Conservation (phyloP, 2,113 vertebrate species). For the Cromileptes altivelis region DNA sequence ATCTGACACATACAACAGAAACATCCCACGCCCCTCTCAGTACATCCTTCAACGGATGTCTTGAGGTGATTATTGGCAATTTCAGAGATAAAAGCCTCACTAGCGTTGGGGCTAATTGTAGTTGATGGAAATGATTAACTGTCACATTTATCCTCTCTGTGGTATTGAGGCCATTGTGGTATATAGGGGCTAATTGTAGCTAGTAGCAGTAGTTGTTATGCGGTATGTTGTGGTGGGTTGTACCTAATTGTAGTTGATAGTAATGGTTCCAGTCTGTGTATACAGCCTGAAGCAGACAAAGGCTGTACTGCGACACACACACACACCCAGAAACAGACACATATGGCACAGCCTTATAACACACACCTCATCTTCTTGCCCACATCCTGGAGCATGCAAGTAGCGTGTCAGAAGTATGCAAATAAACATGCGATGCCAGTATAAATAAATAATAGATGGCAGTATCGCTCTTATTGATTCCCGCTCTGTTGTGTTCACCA, state of each 20-base stretch:
- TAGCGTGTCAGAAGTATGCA: conserved; percentile 2
- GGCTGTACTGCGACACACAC: conserved; percentile 44
- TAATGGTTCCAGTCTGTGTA: conserved; percentile 83
- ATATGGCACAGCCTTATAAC: conserved; percentile 1
- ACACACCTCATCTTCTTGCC: conserved; percentile 25
- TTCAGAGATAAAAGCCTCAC: conserved; percentile 64
- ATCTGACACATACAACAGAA: not conserved
- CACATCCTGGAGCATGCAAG: conserved; percentile 14
- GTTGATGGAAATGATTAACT: conserved; percentile 78
- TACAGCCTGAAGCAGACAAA: conserved; percentile 75
- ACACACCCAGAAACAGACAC: not conserved
- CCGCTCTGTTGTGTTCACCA: conserved; percentile 7
- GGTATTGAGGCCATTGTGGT: conserved; percentile 68
- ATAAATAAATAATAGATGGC: not conserved
- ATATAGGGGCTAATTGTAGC: conserved; percentile 77
- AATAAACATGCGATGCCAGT: conserved; percentile 11
- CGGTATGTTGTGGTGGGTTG: conserved; percentile 76
- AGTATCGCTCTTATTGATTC: not conserved
- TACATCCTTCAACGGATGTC: conserved; percentile 39
- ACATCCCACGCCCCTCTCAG: not conserved
- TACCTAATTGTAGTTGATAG: conserved; percentile 83
- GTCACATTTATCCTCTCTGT: conserved; percentile 65
- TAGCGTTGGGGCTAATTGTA: conserved; percentile 66
- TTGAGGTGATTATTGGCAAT: conserved; percentile 65
- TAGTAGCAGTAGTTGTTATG: conserved; percentile 81